Evolutionary conservation across 37 sponge, comb jelly and placozoan genomes (phyloP).

Genomic region (Chondrosia reniformis): DNA sequence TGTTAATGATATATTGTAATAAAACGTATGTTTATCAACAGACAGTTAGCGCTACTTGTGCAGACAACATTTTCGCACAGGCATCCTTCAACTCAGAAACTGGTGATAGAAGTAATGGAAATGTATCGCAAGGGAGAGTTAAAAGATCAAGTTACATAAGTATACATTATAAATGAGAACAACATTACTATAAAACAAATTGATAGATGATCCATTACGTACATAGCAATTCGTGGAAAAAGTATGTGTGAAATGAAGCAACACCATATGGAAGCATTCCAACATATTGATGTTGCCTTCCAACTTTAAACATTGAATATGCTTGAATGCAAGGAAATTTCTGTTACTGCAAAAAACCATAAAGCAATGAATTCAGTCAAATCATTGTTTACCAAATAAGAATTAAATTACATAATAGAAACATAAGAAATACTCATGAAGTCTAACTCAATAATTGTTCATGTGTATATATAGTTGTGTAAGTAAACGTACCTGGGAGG

Average conservation of each 20-base stretch:
- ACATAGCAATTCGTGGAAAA: neutral
- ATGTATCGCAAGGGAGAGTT: neutral
- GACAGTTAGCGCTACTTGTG: neutral
- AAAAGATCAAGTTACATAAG: neutral
- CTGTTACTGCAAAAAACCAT: neutral
- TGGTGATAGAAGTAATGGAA: neutral
- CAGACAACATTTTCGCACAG: constrained; percentile 5
- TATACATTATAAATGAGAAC: no score
- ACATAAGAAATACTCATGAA: neutral
- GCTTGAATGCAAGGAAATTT: neutral
- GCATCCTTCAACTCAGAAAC: neutral
- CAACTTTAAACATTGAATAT: neutral
- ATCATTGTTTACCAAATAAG: neutral
- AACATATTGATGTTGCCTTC: neutral
- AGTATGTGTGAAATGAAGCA: neutral
- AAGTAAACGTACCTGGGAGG: constrained; percentile 3
- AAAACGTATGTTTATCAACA: neutral
- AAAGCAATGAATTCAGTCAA: neutral
- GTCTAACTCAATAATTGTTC: neutral
- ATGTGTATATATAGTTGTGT: neutral
- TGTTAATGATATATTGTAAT: no score
- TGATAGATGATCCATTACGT: neutral
- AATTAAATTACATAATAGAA: neutral
- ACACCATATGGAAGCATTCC: neutral
- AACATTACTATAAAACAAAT: neutral